phyloP scores from a whole-genome alignment of 2,113 vertebrate species.

The Eulemur rufifrons region DNA sequence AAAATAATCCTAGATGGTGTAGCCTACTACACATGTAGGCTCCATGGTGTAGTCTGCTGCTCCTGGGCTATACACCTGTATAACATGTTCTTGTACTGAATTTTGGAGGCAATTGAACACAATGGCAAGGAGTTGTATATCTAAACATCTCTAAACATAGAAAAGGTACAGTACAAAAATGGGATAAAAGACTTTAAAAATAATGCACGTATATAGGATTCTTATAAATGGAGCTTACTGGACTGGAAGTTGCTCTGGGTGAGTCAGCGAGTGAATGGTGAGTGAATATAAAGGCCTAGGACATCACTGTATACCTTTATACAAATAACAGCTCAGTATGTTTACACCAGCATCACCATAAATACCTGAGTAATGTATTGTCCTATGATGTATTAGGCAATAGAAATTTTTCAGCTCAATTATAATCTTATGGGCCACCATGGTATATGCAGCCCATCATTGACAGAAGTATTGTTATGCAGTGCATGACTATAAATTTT shows the following conservation, averaged over 20 bases:
- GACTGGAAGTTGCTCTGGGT: background rate
- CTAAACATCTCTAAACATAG: background rate
- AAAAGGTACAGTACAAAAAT: background rate
- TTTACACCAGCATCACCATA: background rate
- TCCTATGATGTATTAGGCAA: background rate
- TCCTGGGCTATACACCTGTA: background rate
- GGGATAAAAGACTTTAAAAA: background rate
- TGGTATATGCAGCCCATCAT: background rate
- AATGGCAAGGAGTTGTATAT: background rate
- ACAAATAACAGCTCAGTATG: background rate
- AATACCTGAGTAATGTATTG: background rate
- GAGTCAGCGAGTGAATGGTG: background rate
- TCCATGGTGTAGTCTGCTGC: background rate
- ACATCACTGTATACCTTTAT: background rate
- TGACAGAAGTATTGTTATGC: background rate
- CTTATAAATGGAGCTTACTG: background rate
- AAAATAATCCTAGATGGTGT: background rate
- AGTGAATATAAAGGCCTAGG: background rate
- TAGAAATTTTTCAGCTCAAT: background rate
- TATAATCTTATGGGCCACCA: background rate
- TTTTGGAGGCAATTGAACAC: background rate
- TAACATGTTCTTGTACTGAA: background rate
- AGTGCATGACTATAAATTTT: background rate
- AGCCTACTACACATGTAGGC: background rate
- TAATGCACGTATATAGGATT: background rate